Percentiles rank a stretch among this genome's conserved stretches.
phyloP scores from a whole-genome alignment of 2,888 invertebrate species.

The Lasioglossum leucozonium region DNA sequence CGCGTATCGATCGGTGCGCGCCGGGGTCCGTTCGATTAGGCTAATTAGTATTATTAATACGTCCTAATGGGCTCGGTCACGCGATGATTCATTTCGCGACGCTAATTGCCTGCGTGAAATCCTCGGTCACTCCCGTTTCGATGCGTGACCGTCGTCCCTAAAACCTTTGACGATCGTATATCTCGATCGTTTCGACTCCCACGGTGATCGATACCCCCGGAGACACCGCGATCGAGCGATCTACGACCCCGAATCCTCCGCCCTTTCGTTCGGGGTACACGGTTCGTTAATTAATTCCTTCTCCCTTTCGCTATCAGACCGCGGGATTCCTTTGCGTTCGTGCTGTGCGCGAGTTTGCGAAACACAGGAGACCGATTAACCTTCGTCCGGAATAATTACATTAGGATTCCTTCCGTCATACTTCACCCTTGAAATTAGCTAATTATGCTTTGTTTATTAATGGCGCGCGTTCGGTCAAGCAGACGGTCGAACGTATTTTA shows the following conservation, averaged over 20 bases:
- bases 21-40: slow-evolving; percentile 41
- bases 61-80: slow-evolving; percentile 27
- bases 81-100: slow-evolving; percentile 45
- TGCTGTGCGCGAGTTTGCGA: not conserved
- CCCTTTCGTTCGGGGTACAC: not conserved
- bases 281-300: not conserved
- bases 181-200: not conserved
- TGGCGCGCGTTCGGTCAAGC: not conserved
- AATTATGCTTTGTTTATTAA: not conserved
- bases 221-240: not conserved
- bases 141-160: not conserved
- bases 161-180: not conserved
- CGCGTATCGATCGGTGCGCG: slow-evolving; percentile 44
- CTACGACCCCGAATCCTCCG: not conserved
- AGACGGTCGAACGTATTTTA: not conserved
- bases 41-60: slow-evolving; percentile 53
- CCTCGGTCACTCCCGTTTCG: not conserved
- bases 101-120: slow-evolving; percentile 40
- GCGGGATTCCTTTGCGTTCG: not conserved
- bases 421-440: not conserved
- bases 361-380: not conserved
- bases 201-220: not conserved
- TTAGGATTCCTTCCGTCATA: not conserved
- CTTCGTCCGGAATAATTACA: not conserved
- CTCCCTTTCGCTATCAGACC: not conserved